Base-by-base conservation (phyloP, 2,113 vertebrate species). In the Pelecanus crispus region DNA sequence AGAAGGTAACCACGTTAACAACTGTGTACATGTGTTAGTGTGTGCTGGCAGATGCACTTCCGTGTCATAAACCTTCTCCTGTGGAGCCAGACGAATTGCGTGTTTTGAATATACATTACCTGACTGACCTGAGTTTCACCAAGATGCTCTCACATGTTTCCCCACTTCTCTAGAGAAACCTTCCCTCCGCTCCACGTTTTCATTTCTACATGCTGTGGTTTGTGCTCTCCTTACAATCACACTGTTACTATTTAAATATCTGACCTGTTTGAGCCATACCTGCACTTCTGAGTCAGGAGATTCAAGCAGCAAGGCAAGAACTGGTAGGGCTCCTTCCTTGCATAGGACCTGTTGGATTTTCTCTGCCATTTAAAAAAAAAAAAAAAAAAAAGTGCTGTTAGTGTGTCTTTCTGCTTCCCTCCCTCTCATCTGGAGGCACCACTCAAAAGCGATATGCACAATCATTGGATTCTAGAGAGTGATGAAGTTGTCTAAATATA, bases 241-340 rank as follows among this genome's bases (percentile, higher is more conserved):
- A 2, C 25, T 32, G 42, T 36, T 53, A 52, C 21, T 26, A 18
- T 42, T 94, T 75, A 78, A 95, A 91, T 85, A 47, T 34, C 21
- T 72, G 62, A 63, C 16, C 80, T 85, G 50, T 42, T 55, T 81
- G 52, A 90, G 36, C 40, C 66, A 16, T 97, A 98, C 98, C 98
- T 98, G 98, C 20, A 99, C 97, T 95, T 98, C 97, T 82, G 98
- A 95, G 89, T 98, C 97, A 72, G 98, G 91, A 81, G 98, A 98
- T 96, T 99, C 98, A 92, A 98, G 95, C 44, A 98, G 96, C 62
- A 98, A 94, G 21, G 95, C 94, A 91, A 98, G 88, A 53, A 99
- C 93, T 49, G 98, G 98, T 50, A 98, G 81, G 28, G 96, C 98
- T 92, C 98, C 98, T 75, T 98, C 98, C 34, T 94, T 95, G 95